Evolutionary conservation across 2,113 vertebrate genomes (phyloP), one percentile per base, ranked within the genome.

Genomic region (Micromys minutus): DNA sequence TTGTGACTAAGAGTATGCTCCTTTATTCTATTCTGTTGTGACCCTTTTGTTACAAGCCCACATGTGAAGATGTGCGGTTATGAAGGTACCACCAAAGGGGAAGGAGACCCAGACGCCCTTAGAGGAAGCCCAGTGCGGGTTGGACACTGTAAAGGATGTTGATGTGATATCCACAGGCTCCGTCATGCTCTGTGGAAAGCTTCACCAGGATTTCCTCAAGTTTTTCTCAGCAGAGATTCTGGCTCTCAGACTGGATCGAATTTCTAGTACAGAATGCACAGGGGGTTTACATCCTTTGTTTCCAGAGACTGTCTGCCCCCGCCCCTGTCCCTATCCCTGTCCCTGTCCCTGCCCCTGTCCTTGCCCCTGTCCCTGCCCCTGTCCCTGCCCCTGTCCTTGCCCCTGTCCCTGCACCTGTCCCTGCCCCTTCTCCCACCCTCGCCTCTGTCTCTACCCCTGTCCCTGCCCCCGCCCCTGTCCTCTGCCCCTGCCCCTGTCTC

Each of bases 211-310:
- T 96, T 95, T 97, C 94, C 87, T 74, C 94, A 34, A 2, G 0
- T 61, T 95, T 90, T n/a, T 80, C 79, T 55, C 34, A 92, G 19
- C 72, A 65, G 45, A 0, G 2, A 1, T 36, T 96, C 88, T 75
- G 42, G 7, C 15, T 39, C 80, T 93, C 79, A 67, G 26, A 91
- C 83, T n/a, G 84, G 71, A 76, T 31, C 1, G 0, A 74, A 83
- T 97, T 96, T 97, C 34, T 8, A 50, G 21, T 72, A 84, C 55
- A 93, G 39, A 24, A 39, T 93, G 83, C 65, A 31, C 75, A 42
- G 85, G 50, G 71, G 26, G 67, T 85, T 96, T 21, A 11, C 52
- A 26, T 91, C 65, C 57, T 96, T 95, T 90, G 91, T 52, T 55
- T 93, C 97, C 79, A 31, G 89, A 61, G 59, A 84, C 69, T n/a